Base-by-base conservation (phyloP, 2,888 invertebrate species). In the Eupithecia dodoneata region DNA sequence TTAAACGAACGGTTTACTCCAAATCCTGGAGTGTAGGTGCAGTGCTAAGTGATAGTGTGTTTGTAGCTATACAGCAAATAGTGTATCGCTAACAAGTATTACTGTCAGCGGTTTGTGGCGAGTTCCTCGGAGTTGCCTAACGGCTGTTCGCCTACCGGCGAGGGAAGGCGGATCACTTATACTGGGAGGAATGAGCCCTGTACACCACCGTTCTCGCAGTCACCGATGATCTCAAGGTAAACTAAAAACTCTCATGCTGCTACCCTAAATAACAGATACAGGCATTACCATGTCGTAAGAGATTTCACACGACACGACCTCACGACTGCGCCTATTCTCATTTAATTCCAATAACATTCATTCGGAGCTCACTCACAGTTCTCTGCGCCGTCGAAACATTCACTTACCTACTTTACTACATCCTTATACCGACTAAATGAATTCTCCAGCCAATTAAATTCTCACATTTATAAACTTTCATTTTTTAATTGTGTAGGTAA, bases 151-250 rank as follows among this genome's bases (percentile, higher is more conserved):
- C 93, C 91, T 92, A 89, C 87, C 89, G 87, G 92, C 92, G 92
- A 93, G 93, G 93, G 91, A 94, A 91, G 93, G 94, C 93, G 93
- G 87, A 90, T 87, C 88, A 89, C 89, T 89, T 90, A 87, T 86
- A 91, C 91, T 93, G 94, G 95, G 94, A 95, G 94, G 94, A 94
- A 95, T 95, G 95, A 94, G 94, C 94, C 94, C 94, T 92, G 94
- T 89, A 90, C 89, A 93, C 89, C 90, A 93, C 90, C 90, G 89
- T 85, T 92, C 90, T 90, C 88, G 90, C 91, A 93, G 93, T 93
- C 92, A 94, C 94, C 95, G 94, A 95, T 95, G 95, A 95, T 94
- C 94, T 94, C 94, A 93, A 94, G 95, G 95, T 95, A 78, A 75
- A 63, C 47, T 42, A 2, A 73, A 59, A 77, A 45, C 69, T 76